phyloP scores from a whole-genome alignment of 2,113 vertebrate species.

The Bos javanicus region DNA sequence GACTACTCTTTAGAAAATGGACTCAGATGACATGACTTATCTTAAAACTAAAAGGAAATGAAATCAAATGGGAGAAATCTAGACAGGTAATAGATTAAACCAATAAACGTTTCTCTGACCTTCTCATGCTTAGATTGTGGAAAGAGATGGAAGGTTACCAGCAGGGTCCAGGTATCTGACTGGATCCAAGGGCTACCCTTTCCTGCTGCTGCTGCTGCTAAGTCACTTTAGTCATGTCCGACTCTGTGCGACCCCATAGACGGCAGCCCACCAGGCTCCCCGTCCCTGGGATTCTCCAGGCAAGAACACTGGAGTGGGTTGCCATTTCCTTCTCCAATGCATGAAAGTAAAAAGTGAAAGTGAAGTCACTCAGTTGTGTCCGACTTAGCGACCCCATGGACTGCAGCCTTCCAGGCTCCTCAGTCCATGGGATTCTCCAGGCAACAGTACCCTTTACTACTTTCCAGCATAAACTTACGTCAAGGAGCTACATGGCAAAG shows the following conservation, averaged over 20 bases:
- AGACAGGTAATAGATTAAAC: not conserved
- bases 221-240: rapidly evolving
- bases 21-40: not conserved
- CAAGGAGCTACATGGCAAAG: not conserved
- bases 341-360: too few relatives aligned
- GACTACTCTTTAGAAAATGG: not conserved
- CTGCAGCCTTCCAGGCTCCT: too few relatives aligned
- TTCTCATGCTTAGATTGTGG: not conserved
- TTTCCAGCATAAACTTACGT: not conserved
- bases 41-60: not conserved
- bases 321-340: too few relatives aligned
- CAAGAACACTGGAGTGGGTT: too few relatives aligned
- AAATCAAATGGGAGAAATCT: not conserved
- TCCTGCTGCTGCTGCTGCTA: too few relatives aligned
- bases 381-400: rapidly evolving
- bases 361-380: too few relatives aligned
- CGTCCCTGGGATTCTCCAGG: too few relatives aligned
- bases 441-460: too few relatives aligned
- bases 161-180: not conserved
- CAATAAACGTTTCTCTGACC: not conserved
- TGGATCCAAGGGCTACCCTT: not conserved
- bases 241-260: too few relatives aligned
- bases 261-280: too few relatives aligned
- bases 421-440: too few relatives aligned
- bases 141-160: not conserved